Percentiles rank a stretch among this genome's conserved stretches.
These are phyloP conservation scores for Nothoprocta pentlandii DNA, from an alignment of 2,113 vertebrate species.

Conservation along the genomic window DNA sequence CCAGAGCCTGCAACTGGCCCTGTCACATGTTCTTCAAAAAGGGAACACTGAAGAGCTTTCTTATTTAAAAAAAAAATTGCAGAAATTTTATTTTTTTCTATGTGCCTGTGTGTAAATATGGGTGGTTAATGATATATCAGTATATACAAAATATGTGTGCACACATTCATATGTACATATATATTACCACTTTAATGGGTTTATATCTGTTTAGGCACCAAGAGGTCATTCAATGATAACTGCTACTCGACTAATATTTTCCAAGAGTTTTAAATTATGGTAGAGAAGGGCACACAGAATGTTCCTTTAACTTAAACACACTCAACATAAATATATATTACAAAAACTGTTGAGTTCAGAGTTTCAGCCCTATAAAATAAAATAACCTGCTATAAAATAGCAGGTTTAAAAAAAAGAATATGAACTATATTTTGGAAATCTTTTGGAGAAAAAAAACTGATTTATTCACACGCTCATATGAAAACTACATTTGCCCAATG, in stretches of 20 bases:
- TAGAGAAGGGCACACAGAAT: background rate
- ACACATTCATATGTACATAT: background rate
- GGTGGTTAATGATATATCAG: background rate
- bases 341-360: background rate
- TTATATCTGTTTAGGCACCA: background rate
- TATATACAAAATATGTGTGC: background rate
- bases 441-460: background rate
- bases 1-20: background rate
- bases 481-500: background rate
- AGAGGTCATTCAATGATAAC: conserved; percentile 34
- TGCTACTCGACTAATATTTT: conserved; percentile 12
- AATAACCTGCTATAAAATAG: background rate
- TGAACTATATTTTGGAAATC: background rate
- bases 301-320: background rate
- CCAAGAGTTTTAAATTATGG: background rate
- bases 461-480: background rate
- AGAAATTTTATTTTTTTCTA: background rate
- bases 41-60: background rate
- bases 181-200: background rate
- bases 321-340: background rate
- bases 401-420: background rate
- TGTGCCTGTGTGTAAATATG: background rate
- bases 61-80: background rate
- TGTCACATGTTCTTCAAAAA: background rate
- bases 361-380: background rate